phyloP scores from a whole-genome alignment of 2,113 vertebrate species.

The Symphodus melops region DNA sequence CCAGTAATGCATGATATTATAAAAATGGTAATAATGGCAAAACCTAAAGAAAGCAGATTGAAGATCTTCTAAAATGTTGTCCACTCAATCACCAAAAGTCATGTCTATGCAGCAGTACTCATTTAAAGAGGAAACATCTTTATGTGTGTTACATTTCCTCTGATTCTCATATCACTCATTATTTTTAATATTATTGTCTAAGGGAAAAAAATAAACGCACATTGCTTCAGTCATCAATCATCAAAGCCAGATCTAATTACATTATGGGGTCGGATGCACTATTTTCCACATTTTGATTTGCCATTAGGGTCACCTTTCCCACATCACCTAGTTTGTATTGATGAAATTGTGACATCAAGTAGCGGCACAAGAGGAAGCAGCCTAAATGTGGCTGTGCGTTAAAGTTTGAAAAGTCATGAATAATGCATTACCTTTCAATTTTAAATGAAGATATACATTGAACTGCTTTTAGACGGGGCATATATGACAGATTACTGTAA shows the following conservation, averaged over 20 bases:
- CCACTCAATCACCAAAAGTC: too few species aligned
- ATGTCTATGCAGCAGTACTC: too few species aligned
- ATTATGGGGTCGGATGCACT: conserved; percentile 27
- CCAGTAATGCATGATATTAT: too few species aligned
- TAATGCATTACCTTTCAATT: conserved; percentile 16
- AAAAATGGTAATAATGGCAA: too few species aligned
- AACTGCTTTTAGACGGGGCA: background rate
- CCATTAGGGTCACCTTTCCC: conserved; percentile 55
- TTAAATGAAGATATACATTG: conserved; percentile 23
- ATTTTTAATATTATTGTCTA: conserved; percentile 20
- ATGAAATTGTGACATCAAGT: conserved; percentile 37
- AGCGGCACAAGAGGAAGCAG: background rate
- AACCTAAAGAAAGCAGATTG: too few species aligned
- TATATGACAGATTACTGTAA: conserved; percentile 2
- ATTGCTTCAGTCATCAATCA: conserved; percentile 51
- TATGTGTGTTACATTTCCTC: background rate
- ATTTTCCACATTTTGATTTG: conserved; percentile 59
- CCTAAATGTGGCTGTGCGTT: background rate
- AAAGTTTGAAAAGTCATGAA: conserved; percentile 21
- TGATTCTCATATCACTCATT: background rate
- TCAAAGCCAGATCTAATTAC: conserved; percentile 37
- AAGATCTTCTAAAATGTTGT: too few species aligned
- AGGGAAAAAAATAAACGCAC: conserved; percentile 10
- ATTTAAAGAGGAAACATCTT: too few species aligned
- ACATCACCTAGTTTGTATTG: conserved; percentile 30